Base-by-base conservation (phyloP, 2,888 invertebrate genomes). In the Lasioglossum lativentre region DNA sequence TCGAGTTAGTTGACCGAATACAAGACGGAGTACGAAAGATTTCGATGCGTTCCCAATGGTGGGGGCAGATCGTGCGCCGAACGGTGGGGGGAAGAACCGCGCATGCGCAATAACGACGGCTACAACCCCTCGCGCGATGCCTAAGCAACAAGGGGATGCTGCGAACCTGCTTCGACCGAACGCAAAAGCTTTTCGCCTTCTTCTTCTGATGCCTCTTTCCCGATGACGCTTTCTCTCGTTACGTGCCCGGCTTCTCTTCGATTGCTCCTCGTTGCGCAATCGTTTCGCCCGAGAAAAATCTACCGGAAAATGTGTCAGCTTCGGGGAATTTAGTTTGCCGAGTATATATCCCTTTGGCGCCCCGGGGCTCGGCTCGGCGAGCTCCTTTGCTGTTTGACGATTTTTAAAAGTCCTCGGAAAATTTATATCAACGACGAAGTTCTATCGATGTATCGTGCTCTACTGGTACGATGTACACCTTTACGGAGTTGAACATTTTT, bases 151-250 rank as follows among this genome's bases (percentile, higher is more conserved):
- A 80, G 90, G 92, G 92, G 91, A 92, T 91, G 92, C 90, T 92
- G 91, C 90, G 89, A 92, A 90, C 90, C 90, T 92, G 89, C 91
- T 88, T 87, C 91, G 86, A 85, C 85, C 88, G 87, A 91, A 79
- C 80, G 80, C 85, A 34, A 78, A 78, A 80, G 75, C 81, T 85
- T 80, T 40, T 88, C 76, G 40, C 78, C 84, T 87, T 74, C 87
- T 75, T 85, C 75, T 79, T 81, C 66, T 66, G 34, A 80, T 83
- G 76, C 84, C 78, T 72, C 72, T 76, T 83, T 38, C 80, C 80
- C 75, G 47, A 71, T 68, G 40, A 70, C 34, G 63, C 19, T 12
- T 71, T 56, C 72, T 52, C 59, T 63, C 40, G 74, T 40, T 73
- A 68, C 73, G 27, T 30, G 72, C 68, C 72, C 75, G 38, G 73